phyloP scores from a whole-genome alignment of 2,888 invertebrate genomes.

The Rhyacophila evoluta region DNA sequence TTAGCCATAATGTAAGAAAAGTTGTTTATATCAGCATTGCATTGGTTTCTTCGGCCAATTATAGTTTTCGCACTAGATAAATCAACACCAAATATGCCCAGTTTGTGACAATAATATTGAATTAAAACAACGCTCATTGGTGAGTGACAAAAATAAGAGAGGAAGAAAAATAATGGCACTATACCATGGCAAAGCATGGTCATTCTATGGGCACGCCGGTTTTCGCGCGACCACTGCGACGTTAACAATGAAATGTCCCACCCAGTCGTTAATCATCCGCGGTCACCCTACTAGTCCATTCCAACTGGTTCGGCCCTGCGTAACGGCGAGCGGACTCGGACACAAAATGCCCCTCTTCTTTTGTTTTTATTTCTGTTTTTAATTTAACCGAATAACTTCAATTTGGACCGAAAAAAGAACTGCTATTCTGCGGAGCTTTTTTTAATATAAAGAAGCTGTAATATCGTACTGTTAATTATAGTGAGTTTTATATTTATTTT shows the following conservation, averaged over 20 bases:
- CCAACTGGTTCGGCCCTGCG: not conserved
- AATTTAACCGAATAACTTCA: slow-evolving; percentile 18
- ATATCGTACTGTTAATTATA: too few relatives aligned
- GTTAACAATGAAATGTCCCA: not conserved
- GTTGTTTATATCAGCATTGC: too few relatives aligned
- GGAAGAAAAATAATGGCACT: too few relatives aligned
- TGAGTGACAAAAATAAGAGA: too few relatives aligned
- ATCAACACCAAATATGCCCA: too few relatives aligned
- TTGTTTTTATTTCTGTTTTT: slow-evolving; percentile 16
- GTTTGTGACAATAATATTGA: too few relatives aligned
- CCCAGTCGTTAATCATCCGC: slow-evolving; percentile 21
- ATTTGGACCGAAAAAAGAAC: not conserved
- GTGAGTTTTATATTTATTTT: too few relatives aligned
- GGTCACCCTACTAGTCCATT: not conserved
- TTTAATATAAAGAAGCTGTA: not conserved
- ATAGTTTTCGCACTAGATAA: too few relatives aligned
- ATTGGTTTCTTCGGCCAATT: too few relatives aligned
- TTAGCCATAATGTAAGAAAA: too few relatives aligned
- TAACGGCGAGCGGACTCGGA: not conserved
- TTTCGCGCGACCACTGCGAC: slow-evolving; percentile 1
- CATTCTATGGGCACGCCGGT: slow-evolving; percentile 1
- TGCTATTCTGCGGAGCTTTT: not conserved
- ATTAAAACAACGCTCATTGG: too few relatives aligned
- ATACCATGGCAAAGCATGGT: slow-evolving; percentile 3
- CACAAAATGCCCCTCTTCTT: not conserved